Percentiles rank a stretch among this genome's conserved stretches.
Evolutionary conservation across 92 coral and sea anemone genomes (phyloP).

Genomic region (Porites lobata): DNA sequence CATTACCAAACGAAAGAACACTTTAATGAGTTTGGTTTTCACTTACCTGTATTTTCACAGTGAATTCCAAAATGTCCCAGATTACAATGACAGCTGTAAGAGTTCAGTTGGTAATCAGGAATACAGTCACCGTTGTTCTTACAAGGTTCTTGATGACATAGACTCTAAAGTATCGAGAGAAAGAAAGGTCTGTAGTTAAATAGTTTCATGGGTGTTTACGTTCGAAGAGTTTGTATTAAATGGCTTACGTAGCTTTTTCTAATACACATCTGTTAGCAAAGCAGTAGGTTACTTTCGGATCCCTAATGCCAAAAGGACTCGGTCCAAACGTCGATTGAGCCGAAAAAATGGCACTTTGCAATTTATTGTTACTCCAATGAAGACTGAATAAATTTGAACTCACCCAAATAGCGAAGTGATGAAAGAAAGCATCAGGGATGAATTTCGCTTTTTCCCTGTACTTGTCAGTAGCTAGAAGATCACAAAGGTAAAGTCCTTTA

Average conservation of each 20-base stretch:
- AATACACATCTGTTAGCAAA: too few species aligned
- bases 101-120: slow-evolving; percentile 27
- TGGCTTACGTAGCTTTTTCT: too few species aligned
- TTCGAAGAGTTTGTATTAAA: too few species aligned
- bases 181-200: neutral
- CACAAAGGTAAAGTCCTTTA: slow-evolving; percentile 24
- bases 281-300: too few species aligned
- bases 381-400: neutral
- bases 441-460: slow-evolving; percentile 22
- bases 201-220: too few species aligned
- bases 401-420: slow-evolving; percentile 26
- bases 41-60: slow-evolving; percentile 4
- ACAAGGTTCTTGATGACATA: slow-evolving; percentile 15
- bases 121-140: slow-evolving; percentile 7
- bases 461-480: slow-evolving; percentile 46
- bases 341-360: too few species aligned
- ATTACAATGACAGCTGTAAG: slow-evolving; percentile 27
- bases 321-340: too few species aligned
- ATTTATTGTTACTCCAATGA: too few species aligned
- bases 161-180: neutral
- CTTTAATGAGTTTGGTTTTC: too few species aligned
- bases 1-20: too few species aligned
- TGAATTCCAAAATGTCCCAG: slow-evolving; percentile 13
- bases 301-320: too few species aligned
- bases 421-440: neutral